A percentile compares a stretch with the other conserved stretches of the same genome.
phyloP scores from a whole-genome alignment of 1,140 invertebrate genomes.

The honey bee (Apis mellifera) region DNA sequence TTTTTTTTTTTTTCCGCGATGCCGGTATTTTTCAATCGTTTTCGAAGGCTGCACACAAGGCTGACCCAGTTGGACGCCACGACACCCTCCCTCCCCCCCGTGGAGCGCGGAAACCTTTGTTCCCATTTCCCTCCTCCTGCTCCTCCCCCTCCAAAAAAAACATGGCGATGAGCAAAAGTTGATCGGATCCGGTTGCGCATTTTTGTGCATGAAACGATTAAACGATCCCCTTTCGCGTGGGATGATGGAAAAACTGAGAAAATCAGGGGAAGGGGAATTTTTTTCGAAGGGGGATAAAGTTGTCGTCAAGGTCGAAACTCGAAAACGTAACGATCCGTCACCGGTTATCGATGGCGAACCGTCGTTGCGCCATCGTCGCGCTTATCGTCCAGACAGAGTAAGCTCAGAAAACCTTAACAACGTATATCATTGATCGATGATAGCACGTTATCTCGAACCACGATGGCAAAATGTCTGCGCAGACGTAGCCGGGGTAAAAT shows the following conservation, averaged over 20 bases:
- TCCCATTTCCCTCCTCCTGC: not conserved
- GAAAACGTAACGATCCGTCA: not conserved
- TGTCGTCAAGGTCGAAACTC: not conserved
- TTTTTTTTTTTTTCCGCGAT: too few species aligned
- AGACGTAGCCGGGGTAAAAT: not conserved
- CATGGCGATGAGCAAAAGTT: not conserved
- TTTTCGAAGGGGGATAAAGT: not conserved
- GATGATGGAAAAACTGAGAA: not conserved
- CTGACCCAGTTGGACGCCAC: too few species aligned
- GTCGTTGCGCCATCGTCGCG: not conserved
- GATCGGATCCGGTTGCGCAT: not conserved
- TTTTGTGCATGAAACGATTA: not conserved
- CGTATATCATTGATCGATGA: conserved; percentile 25
- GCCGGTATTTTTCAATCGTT: not conserved
- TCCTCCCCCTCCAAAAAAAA: too few species aligned
- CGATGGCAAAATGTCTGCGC: not conserved
- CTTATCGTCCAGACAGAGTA: conserved; percentile 9
- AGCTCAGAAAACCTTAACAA: conserved; percentile 19
- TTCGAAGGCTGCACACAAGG: too few species aligned
- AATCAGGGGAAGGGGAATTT: not conserved
- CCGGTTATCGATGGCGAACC: conserved; percentile 6
- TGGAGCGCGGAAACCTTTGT: not conserved
- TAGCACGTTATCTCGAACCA: conserved; percentile 14
- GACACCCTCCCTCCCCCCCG: too few species aligned
- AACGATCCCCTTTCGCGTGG: not conserved